Percentiles rank a stretch among this genome's conserved stretches.
Conservation (phyloP, 2,113 vertebrate genomes). For the Ciconia stormi region DNA sequence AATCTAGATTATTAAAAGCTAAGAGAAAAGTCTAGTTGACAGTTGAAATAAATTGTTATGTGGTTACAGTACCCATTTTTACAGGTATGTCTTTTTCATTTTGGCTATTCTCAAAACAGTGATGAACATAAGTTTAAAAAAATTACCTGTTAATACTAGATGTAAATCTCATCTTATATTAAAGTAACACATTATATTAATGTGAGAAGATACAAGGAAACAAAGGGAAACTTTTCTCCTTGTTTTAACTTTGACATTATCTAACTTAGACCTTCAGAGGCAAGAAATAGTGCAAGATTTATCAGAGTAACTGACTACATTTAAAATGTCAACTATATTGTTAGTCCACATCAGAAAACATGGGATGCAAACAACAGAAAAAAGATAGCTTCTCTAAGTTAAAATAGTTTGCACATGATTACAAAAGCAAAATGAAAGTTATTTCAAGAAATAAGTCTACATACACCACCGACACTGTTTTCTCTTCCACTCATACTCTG, state of each 20-base stretch:
- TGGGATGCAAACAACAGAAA: not conserved
- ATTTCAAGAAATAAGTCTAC: constrained; percentile 55
- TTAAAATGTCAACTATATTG: not conserved
- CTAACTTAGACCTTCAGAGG: not conserved
- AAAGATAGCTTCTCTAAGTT: not conserved
- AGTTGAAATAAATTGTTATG: not conserved
- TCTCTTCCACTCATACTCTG: constrained; percentile 99
- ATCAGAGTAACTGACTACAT: not conserved
- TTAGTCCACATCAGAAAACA: not conserved
- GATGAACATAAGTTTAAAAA: accelerated
- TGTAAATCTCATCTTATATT: not conserved
- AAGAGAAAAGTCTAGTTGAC: not conserved
- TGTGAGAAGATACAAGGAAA: not conserved
- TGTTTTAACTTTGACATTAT: not conserved
- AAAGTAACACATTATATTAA: not conserved
- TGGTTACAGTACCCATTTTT: not conserved
- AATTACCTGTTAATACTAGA: not conserved
- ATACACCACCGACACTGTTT: constrained; percentile 90
- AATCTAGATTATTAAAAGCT: not conserved
- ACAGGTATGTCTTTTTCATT: not conserved
- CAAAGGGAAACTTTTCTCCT: not conserved
- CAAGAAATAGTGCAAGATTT: not conserved
- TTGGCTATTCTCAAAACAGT: not conserved
- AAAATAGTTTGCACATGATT: not conserved
- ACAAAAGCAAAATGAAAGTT: not conserved